Conservation (phyloP, 2,797 vertebrate species). For the Netta rufina region DNA sequence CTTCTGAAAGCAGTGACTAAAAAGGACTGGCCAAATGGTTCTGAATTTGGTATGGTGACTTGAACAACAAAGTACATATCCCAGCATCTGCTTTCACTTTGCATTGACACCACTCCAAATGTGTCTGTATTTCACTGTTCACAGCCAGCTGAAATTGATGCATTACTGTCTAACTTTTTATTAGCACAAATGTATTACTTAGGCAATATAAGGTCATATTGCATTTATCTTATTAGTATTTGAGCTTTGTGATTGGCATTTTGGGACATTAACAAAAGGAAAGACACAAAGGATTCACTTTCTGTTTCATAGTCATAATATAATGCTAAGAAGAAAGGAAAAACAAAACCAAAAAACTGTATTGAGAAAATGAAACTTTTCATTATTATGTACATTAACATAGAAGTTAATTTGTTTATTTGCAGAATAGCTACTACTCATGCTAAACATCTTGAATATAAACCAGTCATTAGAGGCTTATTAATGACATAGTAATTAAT, state of each 20-base stretch:
- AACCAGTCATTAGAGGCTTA: not conserved
- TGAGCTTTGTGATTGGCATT: not conserved
- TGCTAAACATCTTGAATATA: not conserved
- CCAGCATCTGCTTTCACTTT: not conserved
- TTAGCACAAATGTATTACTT: not conserved
- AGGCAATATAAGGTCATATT: not conserved
- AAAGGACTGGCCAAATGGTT: not conserved
- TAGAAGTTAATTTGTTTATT: not conserved
- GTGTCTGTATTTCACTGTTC: not conserved
- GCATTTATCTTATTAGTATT: not conserved
- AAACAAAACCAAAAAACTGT: not conserved
- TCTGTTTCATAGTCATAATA: not conserved
- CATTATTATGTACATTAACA: not conserved
- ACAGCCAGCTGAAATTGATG: not conserved
- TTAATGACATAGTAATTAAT: not conserved
- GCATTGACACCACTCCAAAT: rapidly evolving
- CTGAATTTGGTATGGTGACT: not conserved
- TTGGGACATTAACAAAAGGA: not conserved
- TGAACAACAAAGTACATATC: not conserved
- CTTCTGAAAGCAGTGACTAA: not conserved
- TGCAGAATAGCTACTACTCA: not conserved
- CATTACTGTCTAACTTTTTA: not conserved
- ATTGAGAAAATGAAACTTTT: not conserved
- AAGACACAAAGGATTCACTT: not conserved
- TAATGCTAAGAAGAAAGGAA: not conserved